phyloP scores from a whole-genome alignment of 2,113 vertebrate genomes.

The Zosterops lateralis region DNA sequence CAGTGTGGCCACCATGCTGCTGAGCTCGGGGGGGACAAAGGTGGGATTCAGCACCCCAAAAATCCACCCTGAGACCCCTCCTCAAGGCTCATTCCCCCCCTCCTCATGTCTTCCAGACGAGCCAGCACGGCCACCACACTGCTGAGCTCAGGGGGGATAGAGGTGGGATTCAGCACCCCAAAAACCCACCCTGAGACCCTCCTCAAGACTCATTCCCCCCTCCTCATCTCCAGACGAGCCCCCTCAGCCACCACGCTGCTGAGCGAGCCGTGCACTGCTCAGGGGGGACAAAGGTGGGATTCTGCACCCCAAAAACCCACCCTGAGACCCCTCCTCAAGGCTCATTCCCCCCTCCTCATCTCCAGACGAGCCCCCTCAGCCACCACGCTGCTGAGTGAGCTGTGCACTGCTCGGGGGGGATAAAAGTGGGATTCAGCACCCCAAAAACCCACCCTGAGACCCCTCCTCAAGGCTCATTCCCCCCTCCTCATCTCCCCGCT shows the following conservation, averaged over 20 bases:
- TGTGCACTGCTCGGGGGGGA: constrained; percentile 56
- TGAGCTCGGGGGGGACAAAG: neutral
- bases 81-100: fast-evolving
- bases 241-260: constrained; percentile 67
- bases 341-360: no score
- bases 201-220: no score
- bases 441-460: no score
- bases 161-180: no score
- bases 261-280: neutral
- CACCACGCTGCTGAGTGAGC: constrained; percentile 72
- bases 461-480: no score
- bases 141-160: constrained; percentile 25
- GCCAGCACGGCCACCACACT: constrained; percentile 62
- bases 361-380: constrained; percentile 48
- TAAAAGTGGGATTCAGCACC: no score
- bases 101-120: neutral
- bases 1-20: constrained; percentile 66
- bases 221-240: neutral
- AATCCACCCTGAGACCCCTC: fast-evolving
- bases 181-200: no score
- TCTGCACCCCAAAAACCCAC: neutral
- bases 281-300: neutral
- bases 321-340: no score
- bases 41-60: neutral
- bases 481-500: no score